Percentiles rank a stretch among this genome's conserved stretches.
phyloP scores from a whole-genome alignment of 2,888 invertebrate species.

The Eupithecia exiguata region DNA sequence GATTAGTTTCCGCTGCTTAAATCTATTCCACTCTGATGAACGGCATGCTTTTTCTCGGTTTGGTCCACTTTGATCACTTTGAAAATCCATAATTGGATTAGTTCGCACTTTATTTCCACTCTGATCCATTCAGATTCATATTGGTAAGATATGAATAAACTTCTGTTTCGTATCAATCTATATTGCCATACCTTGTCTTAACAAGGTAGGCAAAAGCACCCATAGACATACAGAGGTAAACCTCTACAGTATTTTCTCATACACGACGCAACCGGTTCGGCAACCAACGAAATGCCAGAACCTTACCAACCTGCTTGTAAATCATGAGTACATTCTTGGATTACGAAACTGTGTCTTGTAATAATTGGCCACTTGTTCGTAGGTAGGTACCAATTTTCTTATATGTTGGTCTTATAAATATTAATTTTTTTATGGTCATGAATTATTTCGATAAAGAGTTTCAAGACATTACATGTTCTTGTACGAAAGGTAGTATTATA shows the following conservation, averaged over 20 bases:
- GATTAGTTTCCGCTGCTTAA: too few species aligned
- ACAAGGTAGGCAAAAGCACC: too few species aligned
- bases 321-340: slow-evolving; percentile 38
- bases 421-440: neutral
- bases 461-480: too few species aligned
- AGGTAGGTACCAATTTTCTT: slow-evolving; percentile 40
- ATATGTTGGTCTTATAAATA: slow-evolving; percentile 22
- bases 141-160: neutral
- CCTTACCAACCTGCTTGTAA: slow-evolving; percentile 38
- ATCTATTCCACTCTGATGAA: too few species aligned
- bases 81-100: too few species aligned
- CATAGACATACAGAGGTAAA: neutral
- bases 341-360: slow-evolving; percentile 43
- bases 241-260: slow-evolving; percentile 23
- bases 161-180: neutral
- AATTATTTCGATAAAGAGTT: neutral
- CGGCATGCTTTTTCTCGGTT: too few species aligned
- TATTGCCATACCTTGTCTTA: neutral
- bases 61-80: too few species aligned
- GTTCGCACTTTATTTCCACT: too few species aligned
- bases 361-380: slow-evolving; percentile 38
- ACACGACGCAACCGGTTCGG: slow-evolving; percentile 35
- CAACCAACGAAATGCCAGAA: slow-evolving; percentile 40
- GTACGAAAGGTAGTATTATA: too few species aligned
- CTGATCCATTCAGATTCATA: too few species aligned